Evolutionary conservation across 2,797 vertebrate genomes (phyloP), one percentile per base, ranked within the genome.

Genomic region (Gouania willdenowi): DNA sequence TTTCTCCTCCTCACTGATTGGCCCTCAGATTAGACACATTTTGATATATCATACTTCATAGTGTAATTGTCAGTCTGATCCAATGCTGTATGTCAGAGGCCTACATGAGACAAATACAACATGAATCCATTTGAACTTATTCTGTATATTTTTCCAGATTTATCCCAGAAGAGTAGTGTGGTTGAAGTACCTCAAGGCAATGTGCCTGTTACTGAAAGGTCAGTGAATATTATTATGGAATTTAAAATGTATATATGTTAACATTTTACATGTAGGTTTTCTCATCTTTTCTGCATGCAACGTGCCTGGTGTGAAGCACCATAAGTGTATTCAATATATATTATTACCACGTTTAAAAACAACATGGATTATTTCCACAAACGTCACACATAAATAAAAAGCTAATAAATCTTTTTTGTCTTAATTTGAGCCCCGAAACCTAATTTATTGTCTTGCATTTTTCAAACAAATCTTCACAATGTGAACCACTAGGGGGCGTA

Each of bases 401-500:
- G n/a, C n/a, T n/a, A n/a, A n/a, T n/a, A n/a, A n/a, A n/a, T n/a
- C n/a, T n/a, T n/a, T n/a, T n/a, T n/a, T n/a, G n/a, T n/a, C n/a
- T n/a, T n/a, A n/a, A n/a, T n/a, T n/a, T n/a, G n/a, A n/a, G n/a
- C n/a, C n/a, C n/a, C n/a, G n/a, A n/a, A n/a, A n/a, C n/a, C n/a
- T n/a, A n/a, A n/a, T n/a, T n/a, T n/a, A n/a, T n/a, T n/a, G n/a
- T n/a, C n/a, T n/a, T n/a, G n/a, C n/a, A n/a, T n/a, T n/a, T n/a
- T n/a, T n/a, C n/a, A n/a, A n/a, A n/a, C n/a, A n/a, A n/a, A n/a
- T n/a, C n/a, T n/a, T n/a, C n/a, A n/a, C n/a, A n/a, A n/a, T n/a
- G n/a, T n/a, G n/a, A 13, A 39, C 84, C 87, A 86, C 84, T 16
- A 84, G 87, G 74, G 83, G 87, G 87, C 83, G 85, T 61, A 55